phyloP scores from a whole-genome alignment of 2,888 invertebrate species.

The Drosophila pseudotakahashii region DNA sequence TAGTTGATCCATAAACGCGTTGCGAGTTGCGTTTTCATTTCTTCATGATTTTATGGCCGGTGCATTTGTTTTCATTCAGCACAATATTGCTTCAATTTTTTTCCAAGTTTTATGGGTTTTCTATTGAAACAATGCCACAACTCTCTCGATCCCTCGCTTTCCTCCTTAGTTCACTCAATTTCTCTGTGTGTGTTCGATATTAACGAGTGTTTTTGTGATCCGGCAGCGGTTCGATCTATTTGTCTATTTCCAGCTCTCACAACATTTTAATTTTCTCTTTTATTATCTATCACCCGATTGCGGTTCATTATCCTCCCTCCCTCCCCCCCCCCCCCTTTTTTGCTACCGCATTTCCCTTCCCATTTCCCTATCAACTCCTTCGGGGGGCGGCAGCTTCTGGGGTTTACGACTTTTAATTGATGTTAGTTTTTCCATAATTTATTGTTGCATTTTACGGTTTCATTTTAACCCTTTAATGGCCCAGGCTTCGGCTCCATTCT shows the following conservation, averaged over 20 bases:
- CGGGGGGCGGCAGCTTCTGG: slow-evolving; percentile 22
- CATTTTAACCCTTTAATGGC: slow-evolving; percentile 81
- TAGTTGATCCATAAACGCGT: slow-evolving; percentile 69
- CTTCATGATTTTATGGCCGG: slow-evolving; percentile 60
- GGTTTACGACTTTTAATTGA: slow-evolving; percentile 80
- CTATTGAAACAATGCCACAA: slow-evolving; percentile 73
- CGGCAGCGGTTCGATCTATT: slow-evolving; percentile 40
- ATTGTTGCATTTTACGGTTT: slow-evolving; percentile 75
- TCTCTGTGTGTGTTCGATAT: slow-evolving; percentile 53
- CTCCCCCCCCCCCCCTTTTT: slow-evolving; percentile 12
- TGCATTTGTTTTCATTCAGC: slow-evolving; percentile 64
- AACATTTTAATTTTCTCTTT: slow-evolving; percentile 48
- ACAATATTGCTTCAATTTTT: slow-evolving; percentile 71
- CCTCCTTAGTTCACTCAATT: slow-evolving; percentile 4
- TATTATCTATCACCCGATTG: slow-evolving; percentile 69
- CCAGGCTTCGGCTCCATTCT: slow-evolving; percentile 46
- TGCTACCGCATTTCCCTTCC: slow-evolving; percentile 22
- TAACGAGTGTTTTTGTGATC: slow-evolving; percentile 54
- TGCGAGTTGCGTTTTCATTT: slow-evolving; percentile 53
- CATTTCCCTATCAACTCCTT: slow-evolving; percentile 42
- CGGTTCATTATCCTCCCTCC: slow-evolving; percentile 56
- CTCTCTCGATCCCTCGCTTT: slow-evolving; percentile 1
- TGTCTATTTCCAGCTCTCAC: slow-evolving; percentile 55
- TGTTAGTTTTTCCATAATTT: slow-evolving; percentile 82
- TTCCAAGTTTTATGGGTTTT: slow-evolving; percentile 77